Conservation (phyloP, 1,140 invertebrate genomes). For the Tetranychus cinnabarinus region DNA sequence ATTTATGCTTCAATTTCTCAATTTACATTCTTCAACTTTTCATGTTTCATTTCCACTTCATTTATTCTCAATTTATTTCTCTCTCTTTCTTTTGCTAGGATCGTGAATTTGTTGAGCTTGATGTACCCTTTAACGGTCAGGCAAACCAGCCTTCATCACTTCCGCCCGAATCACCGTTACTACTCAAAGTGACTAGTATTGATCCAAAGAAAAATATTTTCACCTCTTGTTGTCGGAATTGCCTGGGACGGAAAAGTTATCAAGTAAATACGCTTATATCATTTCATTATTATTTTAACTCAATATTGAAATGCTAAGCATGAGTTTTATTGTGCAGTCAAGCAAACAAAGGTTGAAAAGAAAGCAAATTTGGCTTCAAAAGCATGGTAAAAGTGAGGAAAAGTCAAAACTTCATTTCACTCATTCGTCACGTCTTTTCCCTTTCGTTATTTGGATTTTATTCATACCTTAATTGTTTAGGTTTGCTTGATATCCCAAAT, state of each 20-base stretch:
- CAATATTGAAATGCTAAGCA: too few relatives aligned
- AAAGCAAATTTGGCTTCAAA: too few relatives aligned
- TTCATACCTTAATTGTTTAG: too few relatives aligned
- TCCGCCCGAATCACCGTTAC: not conserved
- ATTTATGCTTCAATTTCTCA: too few relatives aligned
- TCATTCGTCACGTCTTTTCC: too few relatives aligned
- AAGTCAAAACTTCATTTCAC: too few relatives aligned
- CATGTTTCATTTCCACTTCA: not conserved
- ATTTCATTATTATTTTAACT: not conserved
- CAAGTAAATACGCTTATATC: not conserved
- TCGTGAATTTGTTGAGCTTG: slow-evolving; percentile 85
- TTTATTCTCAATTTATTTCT: not conserved
- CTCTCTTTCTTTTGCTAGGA: slow-evolving; percentile 35
- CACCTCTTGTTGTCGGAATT: not conserved
- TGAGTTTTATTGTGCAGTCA: too few relatives aligned
- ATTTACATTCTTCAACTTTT: not conserved
- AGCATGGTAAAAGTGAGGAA: too few relatives aligned
- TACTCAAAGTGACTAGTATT: not conserved
- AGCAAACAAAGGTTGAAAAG: too few relatives aligned
- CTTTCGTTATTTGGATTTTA: too few relatives aligned
- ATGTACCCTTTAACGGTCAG: slow-evolving; percentile 58
- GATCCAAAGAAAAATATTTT: not conserved
- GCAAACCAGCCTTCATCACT: not conserved
- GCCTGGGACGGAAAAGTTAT: not conserved
- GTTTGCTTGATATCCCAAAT: too few relatives aligned